These are phyloP conservation scores for Seira ritae DNA, from an alignment of 2,888 invertebrate genomes.

Conservation along the genomic window DNA sequence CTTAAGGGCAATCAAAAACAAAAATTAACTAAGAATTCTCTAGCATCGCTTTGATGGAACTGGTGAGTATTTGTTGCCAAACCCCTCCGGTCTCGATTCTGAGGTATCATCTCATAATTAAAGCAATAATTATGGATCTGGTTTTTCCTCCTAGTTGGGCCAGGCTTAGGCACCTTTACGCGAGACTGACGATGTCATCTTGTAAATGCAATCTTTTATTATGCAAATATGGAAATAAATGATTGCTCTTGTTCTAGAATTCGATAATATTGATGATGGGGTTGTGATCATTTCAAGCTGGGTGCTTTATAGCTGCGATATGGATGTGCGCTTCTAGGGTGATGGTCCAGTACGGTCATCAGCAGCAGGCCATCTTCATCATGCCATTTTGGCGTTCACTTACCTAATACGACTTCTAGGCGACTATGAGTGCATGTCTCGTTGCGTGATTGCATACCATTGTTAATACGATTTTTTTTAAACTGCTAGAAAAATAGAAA, in stretches of 20 bases:
- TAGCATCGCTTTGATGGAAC: neutral
- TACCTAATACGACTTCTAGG: slow-evolving; percentile 9
- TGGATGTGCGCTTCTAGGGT: neutral
- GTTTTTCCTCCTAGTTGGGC: neutral
- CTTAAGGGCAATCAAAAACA: neutral
- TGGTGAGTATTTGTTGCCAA: neutral
- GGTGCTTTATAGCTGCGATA: slow-evolving; percentile 16
- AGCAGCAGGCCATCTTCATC: slow-evolving; percentile 7
- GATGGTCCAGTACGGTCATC: slow-evolving; percentile 28
- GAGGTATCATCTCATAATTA: neutral
- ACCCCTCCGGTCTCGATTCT: too few species aligned
- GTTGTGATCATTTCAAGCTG: slow-evolving; percentile 17
- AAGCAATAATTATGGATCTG: slow-evolving; percentile 20
- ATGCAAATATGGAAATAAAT: slow-evolving; percentile 52
- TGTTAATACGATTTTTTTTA: slow-evolving; percentile 56
- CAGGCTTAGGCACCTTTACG: neutral
- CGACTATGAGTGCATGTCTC: slow-evolving; percentile 21
- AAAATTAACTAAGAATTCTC: neutral
- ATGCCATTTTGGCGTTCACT: neutral
- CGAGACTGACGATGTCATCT: slow-evolving; percentile 17
- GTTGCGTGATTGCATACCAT: slow-evolving; percentile 42
- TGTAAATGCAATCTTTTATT: slow-evolving; percentile 37
- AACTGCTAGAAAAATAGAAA: slow-evolving; percentile 19
- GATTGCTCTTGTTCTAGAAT: slow-evolving; percentile 61
- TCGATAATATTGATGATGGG: slow-evolving; percentile 18